These are phyloP conservation scores for Heliothis peltigera DNA, from an alignment of 2,888 invertebrate species.

Conservation along the genomic window DNA sequence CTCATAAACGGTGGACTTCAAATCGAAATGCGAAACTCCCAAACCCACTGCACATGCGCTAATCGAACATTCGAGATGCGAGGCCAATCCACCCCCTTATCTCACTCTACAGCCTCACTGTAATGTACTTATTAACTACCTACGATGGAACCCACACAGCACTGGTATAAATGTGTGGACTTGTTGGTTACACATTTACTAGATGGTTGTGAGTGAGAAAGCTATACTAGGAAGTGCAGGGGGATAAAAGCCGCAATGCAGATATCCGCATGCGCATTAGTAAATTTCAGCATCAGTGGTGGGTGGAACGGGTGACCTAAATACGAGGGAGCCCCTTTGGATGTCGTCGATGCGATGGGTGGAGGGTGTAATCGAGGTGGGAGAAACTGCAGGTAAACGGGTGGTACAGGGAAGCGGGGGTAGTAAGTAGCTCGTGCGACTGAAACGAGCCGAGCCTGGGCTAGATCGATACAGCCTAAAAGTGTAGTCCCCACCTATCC, in stretches of 20 bases:
- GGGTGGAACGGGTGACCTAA: neutral
- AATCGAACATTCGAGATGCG: neutral
- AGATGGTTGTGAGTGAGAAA: neutral
- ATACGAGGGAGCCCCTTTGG: neutral
- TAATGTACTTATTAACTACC: neutral
- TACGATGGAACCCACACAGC: no score
- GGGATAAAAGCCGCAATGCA: neutral
- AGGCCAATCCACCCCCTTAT: neutral
- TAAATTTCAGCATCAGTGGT: neutral
- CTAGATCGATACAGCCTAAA: constrained; percentile 1
- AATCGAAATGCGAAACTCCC: neutral
- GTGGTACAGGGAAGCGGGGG: neutral
- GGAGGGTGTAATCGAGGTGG: neutral
- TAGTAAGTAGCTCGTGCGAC: no score
- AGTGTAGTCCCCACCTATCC: neutral
- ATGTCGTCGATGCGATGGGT: neutral
- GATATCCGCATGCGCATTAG: constrained; percentile 2
- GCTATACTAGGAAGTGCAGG: neutral
- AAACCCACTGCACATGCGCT: constrained; percentile 1
- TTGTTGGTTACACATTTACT: no score
- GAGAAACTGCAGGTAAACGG: neutral
- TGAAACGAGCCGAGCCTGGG: neutral
- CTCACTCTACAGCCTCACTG: neutral
- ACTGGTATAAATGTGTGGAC: no score
- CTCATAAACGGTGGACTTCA: neutral